Conservation (phyloP, 2,888 invertebrate species). For the Polymixis lichenea region DNA sequence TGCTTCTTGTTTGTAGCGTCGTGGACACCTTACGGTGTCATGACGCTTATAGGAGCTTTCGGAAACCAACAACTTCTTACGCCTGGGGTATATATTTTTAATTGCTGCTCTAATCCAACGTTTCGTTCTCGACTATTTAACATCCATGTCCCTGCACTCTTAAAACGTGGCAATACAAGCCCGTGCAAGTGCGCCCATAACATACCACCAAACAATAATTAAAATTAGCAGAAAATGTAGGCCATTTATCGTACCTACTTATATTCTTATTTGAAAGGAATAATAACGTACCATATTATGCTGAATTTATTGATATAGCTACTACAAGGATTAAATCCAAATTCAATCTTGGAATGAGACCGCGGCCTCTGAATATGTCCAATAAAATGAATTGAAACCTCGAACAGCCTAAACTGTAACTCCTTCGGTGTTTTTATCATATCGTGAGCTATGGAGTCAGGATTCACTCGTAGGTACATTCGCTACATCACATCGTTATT, state of each 20-base stretch:
- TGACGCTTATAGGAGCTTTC: slow-evolving; percentile 95
- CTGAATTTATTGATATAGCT: neutral
- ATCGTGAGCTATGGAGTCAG: neutral
- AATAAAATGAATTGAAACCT: neutral
- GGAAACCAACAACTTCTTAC: slow-evolving; percentile 94
- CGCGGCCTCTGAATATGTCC: neutral
- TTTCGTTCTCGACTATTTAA: neutral
- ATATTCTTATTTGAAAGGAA: neutral
- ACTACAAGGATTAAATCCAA: neutral
- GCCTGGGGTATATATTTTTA: slow-evolving; percentile 89
- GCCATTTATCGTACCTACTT: neutral
- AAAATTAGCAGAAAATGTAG: neutral
- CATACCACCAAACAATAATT: too few relatives aligned
- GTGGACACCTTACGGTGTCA: slow-evolving; percentile 97
- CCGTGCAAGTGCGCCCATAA: too few relatives aligned
- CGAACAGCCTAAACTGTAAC: neutral
- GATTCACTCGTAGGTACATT: neutral
- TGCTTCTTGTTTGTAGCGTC: slow-evolving; percentile 96
- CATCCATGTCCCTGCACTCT: neutral
- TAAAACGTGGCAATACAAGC: neutral
- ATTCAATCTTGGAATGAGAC: neutral
- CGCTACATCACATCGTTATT: neutral
- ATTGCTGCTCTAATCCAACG: neutral
- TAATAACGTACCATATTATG: neutral
- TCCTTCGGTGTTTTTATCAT: too few relatives aligned